A percentile compares a stretch with the other conserved stretches of the same genome.
phyloP scores from a whole-genome alignment of 1,140 invertebrate species.

The Rhyacophila brunnea region DNA sequence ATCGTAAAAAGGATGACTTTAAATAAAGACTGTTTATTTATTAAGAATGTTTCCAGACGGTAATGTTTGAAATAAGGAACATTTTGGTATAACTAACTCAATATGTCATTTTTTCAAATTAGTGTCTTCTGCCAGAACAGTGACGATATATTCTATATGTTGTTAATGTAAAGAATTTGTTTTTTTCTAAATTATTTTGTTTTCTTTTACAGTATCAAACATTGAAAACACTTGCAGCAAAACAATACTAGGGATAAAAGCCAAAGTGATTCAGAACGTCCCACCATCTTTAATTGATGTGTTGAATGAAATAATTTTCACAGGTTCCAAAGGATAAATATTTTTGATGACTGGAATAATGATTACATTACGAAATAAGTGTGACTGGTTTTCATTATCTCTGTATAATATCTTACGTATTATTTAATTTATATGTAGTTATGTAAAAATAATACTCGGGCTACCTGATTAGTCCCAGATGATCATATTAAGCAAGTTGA shows the following conservation, averaged over 20 bases:
- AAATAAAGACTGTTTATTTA: too few relatives aligned
- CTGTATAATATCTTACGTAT: background rate
- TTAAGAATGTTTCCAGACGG: too few relatives aligned
- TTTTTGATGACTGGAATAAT: background rate
- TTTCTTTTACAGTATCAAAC: background rate
- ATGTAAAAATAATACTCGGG: background rate
- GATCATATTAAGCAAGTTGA: background rate
- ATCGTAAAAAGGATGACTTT: too few relatives aligned
- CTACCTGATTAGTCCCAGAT: background rate
- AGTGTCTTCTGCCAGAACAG: too few relatives aligned
- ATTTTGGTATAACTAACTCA: too few relatives aligned
- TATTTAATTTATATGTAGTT: background rate
- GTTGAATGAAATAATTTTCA: slow-evolving; percentile 4
- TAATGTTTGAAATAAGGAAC: too few relatives aligned
- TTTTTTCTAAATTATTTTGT: slow-evolving; percentile 1
- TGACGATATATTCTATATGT: background rate
- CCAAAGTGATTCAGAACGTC: slow-evolving; percentile 3
- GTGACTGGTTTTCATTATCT: background rate
- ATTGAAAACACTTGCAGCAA: background rate
- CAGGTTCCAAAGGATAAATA: background rate
- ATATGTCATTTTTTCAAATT: background rate
- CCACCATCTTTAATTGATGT: slow-evolving; percentile 5
- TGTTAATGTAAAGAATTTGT: background rate
- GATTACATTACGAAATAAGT: slow-evolving; percentile 6
- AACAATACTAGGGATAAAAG: slow-evolving; percentile 1